Percentiles rank a stretch among this genome's conserved stretches.
Conservation (phyloP, 2,888 invertebrate genomes). For the Hydriomena furcata region DNA sequence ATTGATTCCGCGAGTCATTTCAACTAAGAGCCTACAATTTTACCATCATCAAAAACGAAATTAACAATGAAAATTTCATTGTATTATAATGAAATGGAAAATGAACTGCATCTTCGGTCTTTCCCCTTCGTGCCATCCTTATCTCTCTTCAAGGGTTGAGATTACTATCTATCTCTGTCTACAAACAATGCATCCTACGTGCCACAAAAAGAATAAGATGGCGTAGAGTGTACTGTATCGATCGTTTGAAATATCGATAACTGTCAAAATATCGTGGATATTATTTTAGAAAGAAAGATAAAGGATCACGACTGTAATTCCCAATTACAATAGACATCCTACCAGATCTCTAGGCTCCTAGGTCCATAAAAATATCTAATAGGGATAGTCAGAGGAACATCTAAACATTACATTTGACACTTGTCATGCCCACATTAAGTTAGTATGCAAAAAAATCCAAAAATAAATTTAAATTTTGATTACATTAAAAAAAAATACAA, state of each 20-base stretch:
- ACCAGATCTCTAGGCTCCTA: too few species aligned
- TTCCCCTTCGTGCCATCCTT: conserved; percentile 47
- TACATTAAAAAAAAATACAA: too few species aligned
- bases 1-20: background rate
- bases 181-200: conserved; percentile 79
- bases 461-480: too few species aligned
- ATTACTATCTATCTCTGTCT: conserved; percentile 62
- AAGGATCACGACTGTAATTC: too few species aligned
- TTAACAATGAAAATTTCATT: conserved; percentile 52
- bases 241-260: conserved; percentile 56
- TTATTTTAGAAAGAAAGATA: too few species aligned
- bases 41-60: conserved; percentile 39
- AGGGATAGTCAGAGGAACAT: too few species aligned
- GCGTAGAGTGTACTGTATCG: conserved; percentile 52
- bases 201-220: conserved; percentile 68
- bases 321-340: too few species aligned
- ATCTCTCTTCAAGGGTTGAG: conserved; percentile 39
- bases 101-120: conserved; percentile 49
- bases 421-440: too few species aligned
- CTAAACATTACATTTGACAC: too few species aligned
- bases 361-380: too few species aligned
- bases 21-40: conserved; percentile 20
- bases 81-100: conserved; percentile 63
- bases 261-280: conserved; percentile 18
- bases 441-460: too few species aligned